Conservation (phyloP, 2,113 vertebrate species). For the Saimiri boliviensis region DNA sequence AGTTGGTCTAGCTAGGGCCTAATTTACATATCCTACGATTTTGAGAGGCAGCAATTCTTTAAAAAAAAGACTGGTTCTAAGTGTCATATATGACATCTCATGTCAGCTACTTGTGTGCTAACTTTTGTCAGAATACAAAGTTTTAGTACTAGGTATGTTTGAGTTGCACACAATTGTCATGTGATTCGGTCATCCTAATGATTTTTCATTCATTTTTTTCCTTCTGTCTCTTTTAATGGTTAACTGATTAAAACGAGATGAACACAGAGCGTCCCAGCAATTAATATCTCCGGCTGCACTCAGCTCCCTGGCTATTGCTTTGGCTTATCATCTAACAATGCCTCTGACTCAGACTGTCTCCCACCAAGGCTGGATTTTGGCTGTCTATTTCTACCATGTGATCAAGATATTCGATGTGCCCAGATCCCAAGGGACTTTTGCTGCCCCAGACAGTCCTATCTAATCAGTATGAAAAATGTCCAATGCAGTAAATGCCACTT, state of each 20-base stretch:
- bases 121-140: neutral
- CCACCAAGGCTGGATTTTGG: neutral
- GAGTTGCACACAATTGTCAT: neutral
- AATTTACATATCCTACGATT: neutral
- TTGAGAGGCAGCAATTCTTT: neutral
- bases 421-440: constrained; percentile 5
- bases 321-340: neutral
- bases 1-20: neutral
- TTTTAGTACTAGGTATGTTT: neutral
- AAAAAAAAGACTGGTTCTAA: neutral
- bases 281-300: neutral
- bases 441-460: constrained; percentile 4
- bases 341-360: neutral
- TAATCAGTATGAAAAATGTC: constrained; percentile 57
- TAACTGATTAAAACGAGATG: constrained; percentile 4
- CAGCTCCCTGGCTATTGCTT: neutral
- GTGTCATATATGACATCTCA: neutral
- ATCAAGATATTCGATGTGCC: neutral
- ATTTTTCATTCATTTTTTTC: neutral
- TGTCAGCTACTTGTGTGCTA: neutral
- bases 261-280: neutral
- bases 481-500: constrained; percentile 62
- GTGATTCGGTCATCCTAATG: neutral
- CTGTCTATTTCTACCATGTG: neutral
- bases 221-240: constrained; percentile 1